phyloP scores from a whole-genome alignment of 2,888 invertebrate genomes.

The Ypsolopha scabrella region DNA sequence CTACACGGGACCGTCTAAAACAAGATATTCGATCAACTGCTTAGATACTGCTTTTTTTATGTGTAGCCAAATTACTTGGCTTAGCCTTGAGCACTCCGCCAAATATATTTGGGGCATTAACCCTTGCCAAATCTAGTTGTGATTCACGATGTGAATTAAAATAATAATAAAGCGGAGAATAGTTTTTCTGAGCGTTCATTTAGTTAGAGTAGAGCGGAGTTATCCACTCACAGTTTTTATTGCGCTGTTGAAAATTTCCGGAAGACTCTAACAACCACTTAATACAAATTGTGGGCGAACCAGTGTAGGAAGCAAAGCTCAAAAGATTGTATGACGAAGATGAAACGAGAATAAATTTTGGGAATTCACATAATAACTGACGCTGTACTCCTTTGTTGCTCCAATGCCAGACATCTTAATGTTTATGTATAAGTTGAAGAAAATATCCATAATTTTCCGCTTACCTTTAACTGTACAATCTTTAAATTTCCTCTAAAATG shows the following conservation, averaged over 20 bases:
- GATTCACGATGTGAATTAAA: conserved; percentile 64
- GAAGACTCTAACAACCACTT: conserved; percentile 44
- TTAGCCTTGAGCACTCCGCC: conserved; percentile 64
- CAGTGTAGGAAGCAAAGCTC: conserved; percentile 23
- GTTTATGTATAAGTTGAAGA: conserved; percentile 12
- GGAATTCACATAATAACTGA: neutral
- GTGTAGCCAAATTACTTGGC: conserved; percentile 49
- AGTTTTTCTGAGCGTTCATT: conserved; percentile 61
- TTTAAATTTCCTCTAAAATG: neutral
- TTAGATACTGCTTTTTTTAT: conserved; percentile 41
- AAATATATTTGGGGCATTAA: conserved; percentile 68
- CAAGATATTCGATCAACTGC: conserved; percentile 34
- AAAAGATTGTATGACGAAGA: neutral
- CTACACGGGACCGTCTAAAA: conserved; percentile 24
- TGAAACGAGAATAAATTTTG: neutral
- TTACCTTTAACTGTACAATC: conserved; percentile 10
- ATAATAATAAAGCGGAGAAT: conserved; percentile 62
- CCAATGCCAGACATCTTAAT: conserved; percentile 11
- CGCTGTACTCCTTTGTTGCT: conserved; percentile 21
- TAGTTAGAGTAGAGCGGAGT: conserved; percentile 30
- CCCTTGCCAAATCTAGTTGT: conserved; percentile 66
- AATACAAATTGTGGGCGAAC: conserved; percentile 25
- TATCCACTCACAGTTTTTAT: conserved; percentile 40
- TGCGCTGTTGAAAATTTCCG: conserved; percentile 37
- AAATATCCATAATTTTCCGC: conserved; percentile 11